phyloP scores from a whole-genome alignment of 2,113 vertebrate genomes.

The Panthera uncia region DNA sequence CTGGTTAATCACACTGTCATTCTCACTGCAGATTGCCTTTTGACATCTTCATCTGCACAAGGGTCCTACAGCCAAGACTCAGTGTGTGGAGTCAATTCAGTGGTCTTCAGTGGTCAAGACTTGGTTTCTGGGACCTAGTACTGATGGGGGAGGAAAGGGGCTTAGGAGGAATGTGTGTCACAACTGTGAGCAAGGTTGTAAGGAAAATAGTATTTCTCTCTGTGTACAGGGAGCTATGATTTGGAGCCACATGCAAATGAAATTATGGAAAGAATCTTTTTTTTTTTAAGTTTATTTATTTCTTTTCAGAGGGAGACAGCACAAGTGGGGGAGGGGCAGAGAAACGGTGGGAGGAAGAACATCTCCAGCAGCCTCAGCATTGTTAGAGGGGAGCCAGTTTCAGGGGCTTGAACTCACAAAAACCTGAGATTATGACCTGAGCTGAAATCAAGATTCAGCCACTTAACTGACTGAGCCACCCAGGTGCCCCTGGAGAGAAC shows the following conservation, averaged over 20 bases:
- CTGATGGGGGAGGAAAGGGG: neutral
- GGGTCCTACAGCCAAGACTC: slow-evolving; percentile 74
- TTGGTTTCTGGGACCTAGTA: neutral
- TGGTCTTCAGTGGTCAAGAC: slow-evolving; percentile 54
- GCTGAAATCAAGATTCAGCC: no score
- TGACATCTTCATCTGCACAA: slow-evolving; percentile 89
- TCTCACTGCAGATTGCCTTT: slow-evolving; percentile 86
- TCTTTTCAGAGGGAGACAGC: no score
- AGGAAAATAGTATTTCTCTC: neutral
- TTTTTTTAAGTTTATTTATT: no score
- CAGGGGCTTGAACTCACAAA: no score
- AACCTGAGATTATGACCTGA: no score
- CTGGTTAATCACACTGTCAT: slow-evolving; percentile 90
- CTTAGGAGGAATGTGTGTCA: neutral
- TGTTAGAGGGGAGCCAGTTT: no score
- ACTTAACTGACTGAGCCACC: no score
- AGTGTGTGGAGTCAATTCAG: slow-evolving; percentile 73
- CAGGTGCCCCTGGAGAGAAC: neutral
- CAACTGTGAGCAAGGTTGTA: neutral
- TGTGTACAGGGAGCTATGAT: neutral
- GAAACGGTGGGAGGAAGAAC: no score
- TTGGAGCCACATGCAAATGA: neutral
- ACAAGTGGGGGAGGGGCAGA: no score
- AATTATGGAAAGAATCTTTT: neutral
- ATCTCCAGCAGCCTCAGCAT: no score